Percentiles rank a stretch among this genome's conserved stretches.
Conservation (phyloP, 2,888 invertebrate species). For the Dascillus cervinus region DNA sequence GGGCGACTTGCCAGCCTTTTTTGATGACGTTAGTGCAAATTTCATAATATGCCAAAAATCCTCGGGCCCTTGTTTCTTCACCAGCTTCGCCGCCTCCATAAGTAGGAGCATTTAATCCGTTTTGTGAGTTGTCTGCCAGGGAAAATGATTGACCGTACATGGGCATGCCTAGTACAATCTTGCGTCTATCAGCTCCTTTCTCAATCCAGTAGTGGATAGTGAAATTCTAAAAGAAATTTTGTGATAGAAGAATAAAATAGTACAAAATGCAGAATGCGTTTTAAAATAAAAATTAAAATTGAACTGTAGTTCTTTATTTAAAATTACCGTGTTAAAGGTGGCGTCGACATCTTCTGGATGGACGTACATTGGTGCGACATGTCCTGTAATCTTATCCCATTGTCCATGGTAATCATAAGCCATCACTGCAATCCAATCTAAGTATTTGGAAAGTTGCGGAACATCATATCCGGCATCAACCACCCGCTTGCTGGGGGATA, state of each 20-base stretch:
- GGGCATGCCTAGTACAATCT: slow-evolving; percentile 80
- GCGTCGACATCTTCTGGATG: slow-evolving; percentile 65
- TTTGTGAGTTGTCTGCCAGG: slow-evolving; percentile 56
- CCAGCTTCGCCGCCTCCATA: slow-evolving; percentile 87
- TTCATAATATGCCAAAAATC: slow-evolving; percentile 86
- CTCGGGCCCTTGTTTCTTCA: slow-evolving; percentile 77
- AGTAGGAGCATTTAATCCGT: slow-evolving; percentile 66
- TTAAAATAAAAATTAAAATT: no score
- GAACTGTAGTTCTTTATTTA: no score
- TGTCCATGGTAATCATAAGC: slow-evolving; percentile 87
- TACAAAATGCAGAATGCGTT: no score
- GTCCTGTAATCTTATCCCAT: slow-evolving; percentile 87
- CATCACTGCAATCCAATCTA: slow-evolving; percentile 90
- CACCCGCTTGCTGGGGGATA: slow-evolving; percentile 76
- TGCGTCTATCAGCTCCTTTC: slow-evolving; percentile 69
- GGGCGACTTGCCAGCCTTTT: slow-evolving; percentile 66
- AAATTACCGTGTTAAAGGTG: slow-evolving; percentile 66
- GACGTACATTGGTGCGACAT: slow-evolving; percentile 79
- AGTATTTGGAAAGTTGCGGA: slow-evolving; percentile 60
- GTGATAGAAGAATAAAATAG: no score
- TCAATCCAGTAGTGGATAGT: slow-evolving; percentile 82
- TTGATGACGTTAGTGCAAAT: slow-evolving; percentile 73
- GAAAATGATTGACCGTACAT: slow-evolving; percentile 87
- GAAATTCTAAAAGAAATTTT: slow-evolving; percentile 56
- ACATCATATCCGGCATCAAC: slow-evolving; percentile 82